Base-by-base conservation (phyloP, 2,797 vertebrate genomes). In the Pseudopleuronectes americanus region DNA sequence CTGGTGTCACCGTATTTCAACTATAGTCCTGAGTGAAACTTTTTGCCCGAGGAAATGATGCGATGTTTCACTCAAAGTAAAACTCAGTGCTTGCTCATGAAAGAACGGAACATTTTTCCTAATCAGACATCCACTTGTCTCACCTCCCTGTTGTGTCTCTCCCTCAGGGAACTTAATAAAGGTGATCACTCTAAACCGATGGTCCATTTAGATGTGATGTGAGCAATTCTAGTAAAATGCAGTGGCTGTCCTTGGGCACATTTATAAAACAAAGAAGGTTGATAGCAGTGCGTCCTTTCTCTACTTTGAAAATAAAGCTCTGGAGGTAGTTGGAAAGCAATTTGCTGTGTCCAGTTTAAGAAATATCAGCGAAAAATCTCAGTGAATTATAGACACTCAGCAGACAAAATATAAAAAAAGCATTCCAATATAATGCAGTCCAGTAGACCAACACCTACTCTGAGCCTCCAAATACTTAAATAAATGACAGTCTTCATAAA, bases 101-200 rank as follows among this genome's bases (percentile, higher is more conserved):
- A 66, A 48, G 70, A 61, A 58, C 28, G 9, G 26, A 41, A 70
- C 51, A 77, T 86, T 79, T 81, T 81, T 79, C 77, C 68, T 62
- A 77, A 74, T 83, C 71, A 81, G 69, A 68, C 13, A 0, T 45
- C 61, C n/a, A 21, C 49, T 66, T 59, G 26, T 65, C 68, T 77
- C 71, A 57, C 60, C 41, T 62, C 69, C 31, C 36, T 57, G 28
- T 31, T 80, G 21, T 57, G 67, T 59, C 55, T 26, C 36, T 81
- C 77, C 64, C 67, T 23, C 41, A 66, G 70, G 62, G 75, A 80
- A 68, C 69, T 51, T 81, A 81, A 86, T 86, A 76, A 78, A 86
- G 62, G 75, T 70, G 70, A 86, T 88, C 81, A 73, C 72, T 86
- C 81, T 82, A 72, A 83, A 63, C 81, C 81, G 79, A 84, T 75